Evolutionary conservation across 2,888 invertebrate genomes (phyloP).

Genomic region (Desoria tigrina): DNA sequence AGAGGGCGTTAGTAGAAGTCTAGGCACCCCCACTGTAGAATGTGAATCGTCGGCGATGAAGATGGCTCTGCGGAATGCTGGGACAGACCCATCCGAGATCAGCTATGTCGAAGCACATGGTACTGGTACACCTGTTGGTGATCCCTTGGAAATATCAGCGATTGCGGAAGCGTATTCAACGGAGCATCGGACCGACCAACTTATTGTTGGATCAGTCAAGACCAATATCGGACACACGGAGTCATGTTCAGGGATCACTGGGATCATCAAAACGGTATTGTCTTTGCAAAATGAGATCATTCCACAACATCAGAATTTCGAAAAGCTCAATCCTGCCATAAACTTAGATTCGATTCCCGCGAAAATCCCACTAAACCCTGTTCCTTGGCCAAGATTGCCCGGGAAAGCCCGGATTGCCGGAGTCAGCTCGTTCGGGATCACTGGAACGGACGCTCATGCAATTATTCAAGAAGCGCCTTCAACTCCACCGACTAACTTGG

Average conservation of each 20-base stretch:
- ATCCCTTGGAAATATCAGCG: conserved; percentile 29
- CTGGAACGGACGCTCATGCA: conserved; percentile 15
- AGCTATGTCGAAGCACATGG: conserved; percentile 61
- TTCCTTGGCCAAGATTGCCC: not conserved
- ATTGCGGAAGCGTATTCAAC: conserved; percentile 19
- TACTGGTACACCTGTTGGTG: conserved; percentile 32
- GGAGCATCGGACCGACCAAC: not conserved
- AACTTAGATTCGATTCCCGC: not conserved
- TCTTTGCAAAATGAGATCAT: conserved; percentile 3
- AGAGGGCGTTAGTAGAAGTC: conserved; percentile 23
- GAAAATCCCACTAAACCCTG: not conserved
- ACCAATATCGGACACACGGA: conserved; percentile 9
- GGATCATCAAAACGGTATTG: conserved; percentile 7
- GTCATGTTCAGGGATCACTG: conserved; percentile 9
- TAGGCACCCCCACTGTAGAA: conserved; percentile 28
- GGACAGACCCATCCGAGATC: conserved; percentile 77
- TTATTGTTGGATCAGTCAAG: conserved; percentile 6
- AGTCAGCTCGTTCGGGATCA: conserved; percentile 12
- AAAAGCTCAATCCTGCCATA: conserved; percentile 3
- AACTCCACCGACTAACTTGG: not conserved
- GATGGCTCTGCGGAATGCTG: conserved; percentile 60
- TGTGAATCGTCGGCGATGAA: conserved; percentile 25
- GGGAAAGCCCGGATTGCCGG: not conserved
- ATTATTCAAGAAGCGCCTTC: conserved; percentile 13
- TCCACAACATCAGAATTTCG: not conserved